A percentile compares a stretch with the other conserved stretches of the same genome.
These are phyloP conservation scores for Palythoa grandis DNA, from an alignment of 92 coral and sea anemone genomes.

Conservation along the genomic window DNA sequence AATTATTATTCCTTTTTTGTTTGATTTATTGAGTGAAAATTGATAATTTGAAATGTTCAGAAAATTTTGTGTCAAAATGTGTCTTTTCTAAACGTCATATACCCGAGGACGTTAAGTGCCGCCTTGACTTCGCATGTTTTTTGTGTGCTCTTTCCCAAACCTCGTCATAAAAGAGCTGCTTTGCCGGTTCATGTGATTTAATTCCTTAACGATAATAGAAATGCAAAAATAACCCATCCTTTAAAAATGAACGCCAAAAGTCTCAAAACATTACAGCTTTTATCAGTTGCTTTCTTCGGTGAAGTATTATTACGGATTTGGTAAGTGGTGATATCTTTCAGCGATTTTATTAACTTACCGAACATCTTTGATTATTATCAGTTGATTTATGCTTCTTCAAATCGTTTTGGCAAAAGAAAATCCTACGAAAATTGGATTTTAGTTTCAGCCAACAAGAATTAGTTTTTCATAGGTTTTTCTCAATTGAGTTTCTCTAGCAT, in stretches of 20 bases:
- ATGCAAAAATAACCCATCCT: neutral
- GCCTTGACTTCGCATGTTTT: neutral
- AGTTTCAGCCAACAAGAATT: no score
- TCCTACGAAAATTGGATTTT: no score
- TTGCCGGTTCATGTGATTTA: neutral
- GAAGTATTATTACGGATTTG: neutral
- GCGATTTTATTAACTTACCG: neutral
- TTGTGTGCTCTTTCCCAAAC: neutral
- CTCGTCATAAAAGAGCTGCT: neutral
- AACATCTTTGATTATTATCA: neutral
- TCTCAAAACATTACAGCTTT: neutral
- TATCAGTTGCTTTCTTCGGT: neutral
- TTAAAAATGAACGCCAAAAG: conserved; percentile 11
- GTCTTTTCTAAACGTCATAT: conserved; percentile 28
- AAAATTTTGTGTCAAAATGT: conserved; percentile 36
- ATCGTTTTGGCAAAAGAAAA: neutral
- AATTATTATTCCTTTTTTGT: conserved; percentile 20
- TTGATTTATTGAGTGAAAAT: conserved; percentile 23
- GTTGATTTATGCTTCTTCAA: neutral
- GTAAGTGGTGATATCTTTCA: neutral
- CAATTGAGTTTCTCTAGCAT: no score
- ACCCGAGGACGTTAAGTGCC: neutral
- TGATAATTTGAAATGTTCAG: conserved; percentile 9
- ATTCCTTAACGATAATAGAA: neutral
- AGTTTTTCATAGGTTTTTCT: no score